Evolutionary conservation across 2,888 invertebrate species (phyloP), one percentile per base, ranked within the genome.

Genomic region (Graphium colonna): DNA sequence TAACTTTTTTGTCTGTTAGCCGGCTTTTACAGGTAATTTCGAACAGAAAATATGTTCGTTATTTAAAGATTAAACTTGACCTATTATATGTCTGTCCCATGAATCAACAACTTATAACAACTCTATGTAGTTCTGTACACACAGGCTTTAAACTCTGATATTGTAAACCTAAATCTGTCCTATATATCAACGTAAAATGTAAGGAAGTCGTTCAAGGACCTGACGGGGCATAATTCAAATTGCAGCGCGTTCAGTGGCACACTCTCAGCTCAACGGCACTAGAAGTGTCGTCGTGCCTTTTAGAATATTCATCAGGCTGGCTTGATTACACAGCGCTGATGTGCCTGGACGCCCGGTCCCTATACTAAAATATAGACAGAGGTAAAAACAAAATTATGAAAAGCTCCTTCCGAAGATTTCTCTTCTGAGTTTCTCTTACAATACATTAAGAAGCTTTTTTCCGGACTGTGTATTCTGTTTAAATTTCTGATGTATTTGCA

Each of bases 301-400:
- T 82, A 73, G 82, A 82, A 85, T 85, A 85, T 85, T 85, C 85
- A 85, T 79, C 69, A 80, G 70, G 56, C 45, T 56, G 71, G 68
- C 76, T 77, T 71, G 73, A 79, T 82, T 77, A 79, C 74, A 65
- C 18, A 9, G 45, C n/a, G 21, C 36, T 12, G 39, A 39, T 28
- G 13, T 31, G 31, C 40, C 33, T 48, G 36, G 47, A 47, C 28
- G 42, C 9, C 46, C 36, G 28, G 28, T 44, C 12, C 39, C n/a
- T 41, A 31, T 33, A 45, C 16, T 41, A 26, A 51, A 45, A 36
- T 36, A 31, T 33, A 33, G 28, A 26, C 15, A 47, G 4, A 31
- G 12, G 12, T 12, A 1, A 12, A n/a, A 36, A 12, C 3, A 5
- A n/a, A 36, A 33, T 26, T 45, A 42, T 15, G 44, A 45, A 51